A percentile compares a stretch with the other conserved stretches of the same genome.
Conservation (phyloP, 2,888 invertebrate genomes). For the Mamestra brassicae region DNA sequence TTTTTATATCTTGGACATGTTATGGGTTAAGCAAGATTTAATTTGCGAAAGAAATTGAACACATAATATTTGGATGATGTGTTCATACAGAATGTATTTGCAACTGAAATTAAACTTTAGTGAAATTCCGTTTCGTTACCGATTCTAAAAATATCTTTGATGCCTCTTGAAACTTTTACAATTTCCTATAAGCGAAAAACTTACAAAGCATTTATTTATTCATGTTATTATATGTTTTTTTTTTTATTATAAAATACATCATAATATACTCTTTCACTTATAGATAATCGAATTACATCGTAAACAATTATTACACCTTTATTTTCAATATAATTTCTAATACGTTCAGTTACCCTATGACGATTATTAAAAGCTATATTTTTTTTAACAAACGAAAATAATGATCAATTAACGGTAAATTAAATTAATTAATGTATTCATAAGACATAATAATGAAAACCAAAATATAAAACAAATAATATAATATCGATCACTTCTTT, state of each 20-base stretch:
- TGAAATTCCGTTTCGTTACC: not conserved
- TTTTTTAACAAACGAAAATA: constrained; percentile 47
- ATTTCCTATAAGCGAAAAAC: constrained; percentile 50
- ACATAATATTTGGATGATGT: not conserved
- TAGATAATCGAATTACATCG: constrained; percentile 52
- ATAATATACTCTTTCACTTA: constrained; percentile 53
- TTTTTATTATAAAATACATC: constrained; percentile 53
- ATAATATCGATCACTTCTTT: constrained; percentile 54
- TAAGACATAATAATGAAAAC: constrained; percentile 56
- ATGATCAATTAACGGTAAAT: constrained; percentile 35
- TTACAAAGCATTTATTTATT: constrained; percentile 41
- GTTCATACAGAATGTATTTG: not conserved
- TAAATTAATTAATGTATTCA: constrained; percentile 54
- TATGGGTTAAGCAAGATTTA: not conserved
- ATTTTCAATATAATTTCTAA: constrained; percentile 53
- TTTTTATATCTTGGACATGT: constrained; percentile 13
- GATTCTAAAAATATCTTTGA: not conserved
- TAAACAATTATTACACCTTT: constrained; percentile 52
- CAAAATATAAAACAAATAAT: constrained; percentile 38
- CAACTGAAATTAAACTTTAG: not conserved
- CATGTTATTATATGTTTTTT: constrained; percentile 33
- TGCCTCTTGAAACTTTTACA: not conserved
- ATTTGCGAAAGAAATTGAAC: not conserved
- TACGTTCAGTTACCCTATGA: constrained; percentile 50
- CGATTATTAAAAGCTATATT: constrained; percentile 43